Base-by-base conservation (phyloP, 1,140 invertebrate species). In the Anastrepha obliqua region DNA sequence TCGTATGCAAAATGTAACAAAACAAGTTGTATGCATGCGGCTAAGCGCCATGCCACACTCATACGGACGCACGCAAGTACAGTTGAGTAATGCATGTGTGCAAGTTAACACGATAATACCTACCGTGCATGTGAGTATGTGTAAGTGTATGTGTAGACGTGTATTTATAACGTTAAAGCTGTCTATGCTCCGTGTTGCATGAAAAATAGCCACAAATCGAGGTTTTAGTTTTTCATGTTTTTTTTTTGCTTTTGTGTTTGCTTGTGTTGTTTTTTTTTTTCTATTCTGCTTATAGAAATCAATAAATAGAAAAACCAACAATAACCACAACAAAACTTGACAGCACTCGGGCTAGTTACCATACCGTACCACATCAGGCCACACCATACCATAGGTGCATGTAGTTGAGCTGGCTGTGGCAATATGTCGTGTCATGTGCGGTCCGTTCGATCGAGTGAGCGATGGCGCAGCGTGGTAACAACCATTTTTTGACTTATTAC, bases 181-280 rank as follows among this genome's bases (percentile, higher is more conserved):
- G 47, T 20, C 74, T 81, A 47, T 70, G 15, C 13, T 55, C 51
- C 74, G 74, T 81, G 74, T 29, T 51, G 74, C 47, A 81, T 81
- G 47, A 81, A 81, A 81, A 81, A 81, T 81, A 81, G 74, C 74
- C 74, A 81, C 74, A 81, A 81, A 44, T 81, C n/a, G 47, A 20
- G 74, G 39, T 74, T 81, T 81, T 81, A 81, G 47, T 81, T 81
- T 81, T 81, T 51, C 47, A 51, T 13, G 15, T 81, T 55, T 29
- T 74, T 64, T 29, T 64, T 64, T 11, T 15, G 15, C 67, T 7
- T 74, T 74, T 74, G 29, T 67, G 29, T 42, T 67, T 39, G 29
- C 29, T 3, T 74, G 17, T 47, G 17, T 29, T 55, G 2, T 17
- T 81, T 81, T 55, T 81, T 81, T 55, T 81, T 81, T 55, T 51